Percentiles rank a stretch among this genome's conserved stretches.
Evolutionary conservation across 2,888 invertebrate species (phyloP).

Genomic region (Shargacucullia verbasci): DNA sequence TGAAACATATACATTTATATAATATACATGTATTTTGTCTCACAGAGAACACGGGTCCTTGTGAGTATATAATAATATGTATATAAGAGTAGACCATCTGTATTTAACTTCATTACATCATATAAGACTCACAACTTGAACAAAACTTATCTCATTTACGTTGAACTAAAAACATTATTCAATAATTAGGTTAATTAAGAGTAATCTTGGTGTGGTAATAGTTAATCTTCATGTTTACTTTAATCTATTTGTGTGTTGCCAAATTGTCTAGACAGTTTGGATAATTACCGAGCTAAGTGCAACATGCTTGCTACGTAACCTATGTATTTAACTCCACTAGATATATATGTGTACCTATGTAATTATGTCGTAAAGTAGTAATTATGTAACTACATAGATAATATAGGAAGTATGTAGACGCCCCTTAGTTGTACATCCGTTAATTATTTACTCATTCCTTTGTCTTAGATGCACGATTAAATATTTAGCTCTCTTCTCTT

Average conservation of each 20-base stretch:
- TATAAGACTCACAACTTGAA: slow-evolving; percentile 8
- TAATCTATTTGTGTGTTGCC: slow-evolving; percentile 15
- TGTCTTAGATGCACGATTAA: slow-evolving; percentile 28
- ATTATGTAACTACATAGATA: slow-evolving; percentile 9
- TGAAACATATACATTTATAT: slow-evolving; percentile 54
- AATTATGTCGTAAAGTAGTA: slow-evolving; percentile 26
- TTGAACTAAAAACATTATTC: slow-evolving; percentile 5
- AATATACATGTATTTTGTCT: slow-evolving; percentile 79
- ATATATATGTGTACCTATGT: slow-evolving; percentile 9
- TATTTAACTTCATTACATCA: slow-evolving; percentile 60
- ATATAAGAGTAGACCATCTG: slow-evolving; percentile 57
- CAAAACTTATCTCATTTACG: slow-evolving; percentile 6
- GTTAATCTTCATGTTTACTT: slow-evolving; percentile 9
- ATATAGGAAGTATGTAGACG: slow-evolving; percentile 20
- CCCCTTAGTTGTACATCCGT: slow-evolving; percentile 11
- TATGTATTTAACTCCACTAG: slow-evolving; percentile 2
- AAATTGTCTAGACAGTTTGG: slow-evolving; percentile 10
- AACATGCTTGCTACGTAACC: slow-evolving; percentile 16
- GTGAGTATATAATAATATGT: slow-evolving; percentile 79
- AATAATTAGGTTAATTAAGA: slow-evolving; percentile 11
- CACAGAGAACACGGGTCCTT: slow-evolving; percentile 87
- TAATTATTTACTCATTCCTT: slow-evolving; percentile 5
- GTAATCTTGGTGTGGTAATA: slow-evolving; percentile 13
- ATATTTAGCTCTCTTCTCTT: neutral
- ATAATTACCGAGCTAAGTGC: slow-evolving; percentile 16